Evolutionary conservation across 2,113 vertebrate species (phyloP).

Genomic region (Chelonoidis abingdonii): DNA sequence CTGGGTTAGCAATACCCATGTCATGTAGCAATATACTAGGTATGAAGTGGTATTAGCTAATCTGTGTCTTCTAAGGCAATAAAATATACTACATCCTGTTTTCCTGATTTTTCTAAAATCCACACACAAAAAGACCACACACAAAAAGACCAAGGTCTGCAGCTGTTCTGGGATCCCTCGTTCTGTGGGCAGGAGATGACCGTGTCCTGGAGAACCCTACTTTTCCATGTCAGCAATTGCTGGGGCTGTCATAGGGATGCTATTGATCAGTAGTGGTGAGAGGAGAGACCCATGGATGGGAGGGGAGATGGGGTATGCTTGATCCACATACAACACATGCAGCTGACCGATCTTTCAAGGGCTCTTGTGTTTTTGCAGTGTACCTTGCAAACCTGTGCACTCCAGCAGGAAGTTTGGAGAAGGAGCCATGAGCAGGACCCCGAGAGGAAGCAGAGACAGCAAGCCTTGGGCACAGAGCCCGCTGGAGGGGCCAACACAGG

Average conservation of each 20-base stretch:
- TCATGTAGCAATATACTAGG: accelerated
- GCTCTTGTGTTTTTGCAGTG: background rate
- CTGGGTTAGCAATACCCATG: background rate
- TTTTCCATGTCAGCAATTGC: constrained; percentile 22
- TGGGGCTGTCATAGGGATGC: accelerated
- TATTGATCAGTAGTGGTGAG: constrained; percentile 11
- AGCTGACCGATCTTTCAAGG: background rate
- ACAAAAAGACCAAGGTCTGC: background rate
- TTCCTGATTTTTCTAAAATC: constrained; percentile 3
- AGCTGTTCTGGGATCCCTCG: constrained; percentile 58
- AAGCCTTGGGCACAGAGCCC: accelerated
- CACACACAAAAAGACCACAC: background rate
- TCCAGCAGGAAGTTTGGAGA: background rate
- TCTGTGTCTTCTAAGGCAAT: constrained; percentile 37
- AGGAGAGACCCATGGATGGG: background rate
- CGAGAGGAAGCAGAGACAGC: accelerated
- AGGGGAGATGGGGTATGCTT: background rate
- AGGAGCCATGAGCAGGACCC: background rate
- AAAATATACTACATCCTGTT: background rate
- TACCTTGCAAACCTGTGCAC: background rate
- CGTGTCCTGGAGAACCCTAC: background rate
- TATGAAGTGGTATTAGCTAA: background rate
- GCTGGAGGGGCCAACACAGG: background rate
- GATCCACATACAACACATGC: background rate
- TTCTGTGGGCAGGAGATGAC: constrained; percentile 30